These are phyloP conservation scores for Timema cristinae DNA, from an alignment of 2,888 invertebrate species.

Conservation along the genomic window DNA sequence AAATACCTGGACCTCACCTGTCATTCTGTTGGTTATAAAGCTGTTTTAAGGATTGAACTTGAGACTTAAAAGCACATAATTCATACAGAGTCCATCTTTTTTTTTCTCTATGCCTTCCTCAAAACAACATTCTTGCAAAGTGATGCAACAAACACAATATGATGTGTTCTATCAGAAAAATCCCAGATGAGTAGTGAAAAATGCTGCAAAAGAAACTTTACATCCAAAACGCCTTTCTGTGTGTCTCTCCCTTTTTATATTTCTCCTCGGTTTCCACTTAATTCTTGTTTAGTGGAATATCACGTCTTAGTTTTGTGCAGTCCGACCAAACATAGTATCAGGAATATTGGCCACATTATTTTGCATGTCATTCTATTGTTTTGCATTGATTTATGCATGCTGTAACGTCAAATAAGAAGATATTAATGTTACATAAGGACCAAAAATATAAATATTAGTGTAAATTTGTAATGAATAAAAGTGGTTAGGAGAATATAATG, in stretches of 20 bases:
- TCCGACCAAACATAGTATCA: constrained; percentile 27
- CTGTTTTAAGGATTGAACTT: constrained; percentile 27
- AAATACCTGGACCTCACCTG: constrained; percentile 31
- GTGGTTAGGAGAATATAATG: too few relatives aligned
- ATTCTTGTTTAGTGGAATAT: constrained; percentile 25
- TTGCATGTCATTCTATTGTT: constrained; percentile 29
- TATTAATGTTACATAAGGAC: constrained; percentile 26
- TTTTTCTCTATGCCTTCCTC: constrained; percentile 18
- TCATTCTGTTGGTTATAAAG: constrained; percentile 30
- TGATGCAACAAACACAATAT: too few relatives aligned
- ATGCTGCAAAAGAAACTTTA: constrained; percentile 31
- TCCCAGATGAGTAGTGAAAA: constrained; percentile 3
- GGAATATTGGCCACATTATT: constrained; percentile 27
- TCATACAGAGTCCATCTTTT: constrained; percentile 24
- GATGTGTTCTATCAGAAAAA: too few relatives aligned
- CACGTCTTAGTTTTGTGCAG: constrained; percentile 28
- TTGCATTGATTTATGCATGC: constrained; percentile 31
- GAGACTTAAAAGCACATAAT: constrained; percentile 28
- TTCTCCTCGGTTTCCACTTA: too few relatives aligned
- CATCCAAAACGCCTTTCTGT: constrained; percentile 20
- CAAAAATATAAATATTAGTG: too few relatives aligned
- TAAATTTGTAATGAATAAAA: too few relatives aligned
- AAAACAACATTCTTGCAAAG: constrained; percentile 25
- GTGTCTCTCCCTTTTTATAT: background rate
- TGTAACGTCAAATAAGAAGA: constrained; percentile 33